Base-by-base conservation (phyloP, 1,140 invertebrate genomes). In the Ladona fulva region DNA sequence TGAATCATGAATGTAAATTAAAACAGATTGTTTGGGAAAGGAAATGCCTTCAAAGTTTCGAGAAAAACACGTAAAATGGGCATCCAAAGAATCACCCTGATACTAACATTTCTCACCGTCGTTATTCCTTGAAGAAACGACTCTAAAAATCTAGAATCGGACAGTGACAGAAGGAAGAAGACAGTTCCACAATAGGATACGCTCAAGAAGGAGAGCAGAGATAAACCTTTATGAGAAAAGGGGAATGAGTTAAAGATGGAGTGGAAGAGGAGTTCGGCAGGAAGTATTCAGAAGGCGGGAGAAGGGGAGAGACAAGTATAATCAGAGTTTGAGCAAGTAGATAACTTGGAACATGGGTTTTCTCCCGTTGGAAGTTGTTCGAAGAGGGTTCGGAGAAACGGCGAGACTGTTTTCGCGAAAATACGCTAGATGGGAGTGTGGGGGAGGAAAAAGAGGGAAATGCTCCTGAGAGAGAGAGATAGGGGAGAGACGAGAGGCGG, bases 311-410 rank as follows among this genome's bases (percentile, higher is more conserved):
- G 52, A 66, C 52, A 66, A 66, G 52, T 22, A 66, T 66, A 66
- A 66, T 66, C 52, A 66, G 52, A 66, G 52, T 66, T 66, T 16
- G 52, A 66, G 52, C 52, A 66, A 66, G 52, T 66, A 66, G 52
- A 66, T 66, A 66, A 66, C 52, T 66, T 22, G 14, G n/a, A 66
- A 66, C 52, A 66, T 22, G 52, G 52, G 52, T 66, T 66, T 66
- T 66, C 52, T 66, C 52, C 52, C 52, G 52, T 22, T 16, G n/a
- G 52, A 66, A 66, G 52, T 66, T 66, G 52, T 66, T 66, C 52
- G 52, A 6, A 1, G 52, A 22, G 12, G 52, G 44, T 10, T 11
- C 10, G 44, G 52, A 66, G 52, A 66, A 12, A 66, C n/a, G 52
- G 52, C n/a, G n/a, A n/a, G n/a, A n/a, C n/a, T 66, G 52, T 66